Evolutionary conservation across 2,113 vertebrate genomes (phyloP).

Genomic region (Machaerirhynchus nigripectus): DNA sequence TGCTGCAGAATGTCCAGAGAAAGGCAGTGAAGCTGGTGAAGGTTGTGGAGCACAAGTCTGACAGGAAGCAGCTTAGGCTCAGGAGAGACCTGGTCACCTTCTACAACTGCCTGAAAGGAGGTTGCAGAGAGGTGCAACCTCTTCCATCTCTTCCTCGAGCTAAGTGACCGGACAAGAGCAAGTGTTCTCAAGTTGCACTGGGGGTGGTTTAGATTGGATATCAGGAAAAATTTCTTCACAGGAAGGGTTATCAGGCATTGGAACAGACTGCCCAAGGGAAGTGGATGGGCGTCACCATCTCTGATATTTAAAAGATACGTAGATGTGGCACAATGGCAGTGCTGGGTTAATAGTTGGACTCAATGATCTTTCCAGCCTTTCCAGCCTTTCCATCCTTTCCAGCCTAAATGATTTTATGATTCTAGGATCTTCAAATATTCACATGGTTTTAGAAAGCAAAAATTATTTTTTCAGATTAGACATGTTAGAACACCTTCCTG

Average conservation of each 20-base stretch:
- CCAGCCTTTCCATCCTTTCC: background rate
- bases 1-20: background rate
- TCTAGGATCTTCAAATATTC: background rate
- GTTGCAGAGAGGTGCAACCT: background rate
- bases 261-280: background rate
- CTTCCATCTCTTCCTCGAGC: background rate
- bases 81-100: background rate
- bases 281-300: background rate
- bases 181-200: background rate
- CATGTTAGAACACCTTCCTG: background rate
- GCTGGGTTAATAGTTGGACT: background rate
- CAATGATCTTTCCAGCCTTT: background rate
- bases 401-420: background rate
- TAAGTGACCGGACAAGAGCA: background rate
- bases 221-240: background rate
- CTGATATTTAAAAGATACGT: background rate
- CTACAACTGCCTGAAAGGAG: background rate
- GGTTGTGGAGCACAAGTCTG: background rate
- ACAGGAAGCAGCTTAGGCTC: background rate
- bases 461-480: background rate
- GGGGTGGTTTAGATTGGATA: background rate
- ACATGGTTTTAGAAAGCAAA: background rate
- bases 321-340: too few relatives aligned
- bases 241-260: background rate
- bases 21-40: rapidly evolving